Base-by-base conservation (phyloP, 2,797 vertebrate genomes). In the Hypotaenidia philippensis region DNA sequence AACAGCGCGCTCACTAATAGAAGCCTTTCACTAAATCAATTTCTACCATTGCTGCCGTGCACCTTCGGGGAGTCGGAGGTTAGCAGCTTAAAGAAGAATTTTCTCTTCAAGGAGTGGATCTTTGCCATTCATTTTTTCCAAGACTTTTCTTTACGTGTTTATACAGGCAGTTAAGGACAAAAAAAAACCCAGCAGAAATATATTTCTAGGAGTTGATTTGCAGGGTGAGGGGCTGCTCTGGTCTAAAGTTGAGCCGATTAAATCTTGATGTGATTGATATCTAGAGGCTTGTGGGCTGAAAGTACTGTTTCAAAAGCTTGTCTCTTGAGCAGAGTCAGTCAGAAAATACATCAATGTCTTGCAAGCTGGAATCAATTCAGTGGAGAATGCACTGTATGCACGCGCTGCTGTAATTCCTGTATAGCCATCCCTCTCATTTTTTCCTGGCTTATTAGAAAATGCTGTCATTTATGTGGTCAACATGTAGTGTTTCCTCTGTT, bases 21-120 rank as follows among this genome's bases (percentile, higher is more conserved):
- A 95, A 98, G 63, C 74, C 80, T 97, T 97, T 97, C 95, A 96
- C 94, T 97, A 97, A 98, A 98, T 98, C 98, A 97, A 90, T 98
- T 95, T 92, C 89, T 92, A 40, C 93, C 71, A 50, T 93, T 97
- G 90, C 95, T 96, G 92, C 97, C 87, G 1, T 96, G 83, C 93
- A 96, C 89, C 95, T 97, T 91, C 16, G 0, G 79, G 64, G 78
- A 96, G 65, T 53, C 36, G 11, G 96, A 96, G 86, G 92, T 94
- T 97, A 88, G 71, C 56, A 96, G 88, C 71, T 65, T 75, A 57
- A 44, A 72, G 68, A 94, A 92, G 91, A 94, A 90, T 96, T 94
- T 92, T 96, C 61, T 94, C 79, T 96, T 94, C 26, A 26, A 93
- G 91, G 95, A 92, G 74, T 90, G 88, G 63, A 91, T 94, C 79